phyloP scores from a whole-genome alignment of 2,888 invertebrate species.

The Yponomeuta cagnagella region DNA sequence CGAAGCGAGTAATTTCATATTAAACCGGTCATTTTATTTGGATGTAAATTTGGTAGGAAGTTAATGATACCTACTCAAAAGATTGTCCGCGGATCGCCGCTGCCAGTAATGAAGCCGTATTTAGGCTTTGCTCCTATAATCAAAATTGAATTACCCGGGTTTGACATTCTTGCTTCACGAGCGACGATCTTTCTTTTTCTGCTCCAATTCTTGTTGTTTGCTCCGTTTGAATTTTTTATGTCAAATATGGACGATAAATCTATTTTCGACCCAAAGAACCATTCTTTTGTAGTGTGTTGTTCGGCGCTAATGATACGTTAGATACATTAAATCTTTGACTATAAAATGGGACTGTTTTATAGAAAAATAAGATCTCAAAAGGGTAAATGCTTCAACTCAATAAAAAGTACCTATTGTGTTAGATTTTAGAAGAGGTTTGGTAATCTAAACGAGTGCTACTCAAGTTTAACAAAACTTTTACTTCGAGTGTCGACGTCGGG shows the following conservation, averaged over 20 bases:
- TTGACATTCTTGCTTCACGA: conserved; percentile 67
- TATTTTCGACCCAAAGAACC: conserved; percentile 10
- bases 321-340: background rate
- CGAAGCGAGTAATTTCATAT: conserved; percentile 60
- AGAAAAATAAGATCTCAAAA: background rate
- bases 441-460: background rate
- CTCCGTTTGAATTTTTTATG: conserved; percentile 63
- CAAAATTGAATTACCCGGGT: conserved; percentile 73
- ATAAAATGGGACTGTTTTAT: background rate
- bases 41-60: conserved; percentile 57
- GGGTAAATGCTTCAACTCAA: no score
- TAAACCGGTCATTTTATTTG: conserved; percentile 60
- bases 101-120: conserved; percentile 66
- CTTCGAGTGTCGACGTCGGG: background rate
- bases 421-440: background rate
- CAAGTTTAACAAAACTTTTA: background rate
- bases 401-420: no score
- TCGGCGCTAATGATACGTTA: conserved; percentile 19
- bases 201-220: conserved; percentile 62
- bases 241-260: conserved; percentile 16
- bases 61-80: conserved; percentile 70
- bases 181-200: conserved; percentile 60
- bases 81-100: conserved; percentile 70
- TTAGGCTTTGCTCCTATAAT: conserved; percentile 73
- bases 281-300: background rate